Percentiles rank a stretch among this genome's conserved stretches.
phyloP scores from a whole-genome alignment of 2,888 invertebrate genomes.

The Emmelina monodactyla region DNA sequence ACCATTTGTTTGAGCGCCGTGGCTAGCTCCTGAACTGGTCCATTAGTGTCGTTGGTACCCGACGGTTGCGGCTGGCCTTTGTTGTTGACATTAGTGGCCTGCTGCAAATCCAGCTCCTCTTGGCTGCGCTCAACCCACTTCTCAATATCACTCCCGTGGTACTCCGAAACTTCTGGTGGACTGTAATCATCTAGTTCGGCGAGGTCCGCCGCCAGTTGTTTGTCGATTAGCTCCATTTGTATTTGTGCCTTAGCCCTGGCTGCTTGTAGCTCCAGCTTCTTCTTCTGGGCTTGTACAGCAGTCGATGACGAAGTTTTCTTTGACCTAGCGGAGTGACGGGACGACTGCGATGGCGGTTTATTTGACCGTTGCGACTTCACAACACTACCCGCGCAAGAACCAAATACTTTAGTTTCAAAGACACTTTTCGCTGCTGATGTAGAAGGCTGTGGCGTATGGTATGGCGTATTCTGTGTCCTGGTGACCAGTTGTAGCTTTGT shows the following conservation, averaged over 20 bases:
- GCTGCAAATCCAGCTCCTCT: constrained; percentile 3
- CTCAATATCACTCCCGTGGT: constrained; percentile 4
- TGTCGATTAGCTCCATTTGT: constrained; percentile 10
- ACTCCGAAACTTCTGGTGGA: constrained; percentile 3
- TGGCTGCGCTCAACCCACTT: constrained; percentile 8
- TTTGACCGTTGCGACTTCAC: neutral
- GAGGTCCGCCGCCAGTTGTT: constrained; percentile 6
- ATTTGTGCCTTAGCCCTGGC: constrained; percentile 9
- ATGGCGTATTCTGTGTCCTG: too few relatives aligned
- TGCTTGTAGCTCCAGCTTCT: constrained; percentile 5
- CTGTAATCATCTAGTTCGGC: constrained; percentile 9
- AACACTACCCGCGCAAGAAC: neutral
- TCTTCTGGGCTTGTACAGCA: constrained; percentile 1
- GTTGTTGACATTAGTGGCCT: neutral
- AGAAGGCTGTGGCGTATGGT: too few relatives aligned
- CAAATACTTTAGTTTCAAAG: too few relatives aligned
- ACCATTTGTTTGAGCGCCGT: constrained; percentile 7
- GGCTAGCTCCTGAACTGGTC: constrained; percentile 8
- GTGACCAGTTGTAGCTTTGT: too few relatives aligned
- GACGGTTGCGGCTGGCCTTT: constrained; percentile 7
- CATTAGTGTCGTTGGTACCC: constrained; percentile 5
- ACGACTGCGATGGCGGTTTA: neutral
- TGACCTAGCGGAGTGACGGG: neutral
- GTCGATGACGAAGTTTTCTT: neutral
- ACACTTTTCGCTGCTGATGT: too few relatives aligned